Evolutionary conservation across 2,888 invertebrate species (phyloP).

Genomic region (Ischnus inquisitorius): DNA sequence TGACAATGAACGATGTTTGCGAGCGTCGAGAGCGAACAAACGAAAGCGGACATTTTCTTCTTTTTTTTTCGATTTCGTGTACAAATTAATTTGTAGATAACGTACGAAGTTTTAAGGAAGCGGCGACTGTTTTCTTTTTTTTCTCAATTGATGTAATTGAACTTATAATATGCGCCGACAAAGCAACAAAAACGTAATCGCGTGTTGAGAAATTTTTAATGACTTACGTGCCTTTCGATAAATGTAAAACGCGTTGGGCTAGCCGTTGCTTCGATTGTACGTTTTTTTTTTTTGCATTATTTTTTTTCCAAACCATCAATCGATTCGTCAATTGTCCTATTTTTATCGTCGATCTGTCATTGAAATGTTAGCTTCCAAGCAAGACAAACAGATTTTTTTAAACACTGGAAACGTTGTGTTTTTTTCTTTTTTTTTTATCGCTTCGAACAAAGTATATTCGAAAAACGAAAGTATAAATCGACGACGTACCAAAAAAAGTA

Average conservation of each 20-base stretch:
- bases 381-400: slow-evolving; percentile 32
- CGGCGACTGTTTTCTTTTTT: slow-evolving; percentile 41
- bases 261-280: slow-evolving; percentile 40
- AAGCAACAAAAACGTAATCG: slow-evolving; percentile 35
- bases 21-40: slow-evolving; percentile 41
- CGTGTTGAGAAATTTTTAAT: slow-evolving; percentile 40
- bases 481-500: slow-evolving; percentile 68
- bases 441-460: slow-evolving; percentile 18
- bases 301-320: background rate
- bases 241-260: slow-evolving; percentile 60
- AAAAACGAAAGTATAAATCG: slow-evolving; percentile 65
- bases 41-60: slow-evolving; percentile 21
- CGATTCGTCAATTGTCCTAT: slow-evolving; percentile 33
- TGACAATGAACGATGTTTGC: slow-evolving; percentile 39
- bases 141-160: slow-evolving; percentile 6
- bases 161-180: slow-evolving; percentile 11
- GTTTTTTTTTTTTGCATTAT: slow-evolving; percentile 15
- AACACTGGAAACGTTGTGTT: slow-evolving; percentile 24
- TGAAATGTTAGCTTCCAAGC: slow-evolving; percentile 33
- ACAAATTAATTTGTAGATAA: slow-evolving; percentile 69
- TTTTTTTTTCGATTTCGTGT: slow-evolving; percentile 26
- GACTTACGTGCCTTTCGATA: slow-evolving; percentile 68
- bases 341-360: slow-evolving; percentile 30
- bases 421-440: slow-evolving; percentile 40
- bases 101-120: slow-evolving; percentile 26